Evolutionary conservation across 1,140 invertebrate species (phyloP).

Genomic region (Bombyx mori): DNA sequence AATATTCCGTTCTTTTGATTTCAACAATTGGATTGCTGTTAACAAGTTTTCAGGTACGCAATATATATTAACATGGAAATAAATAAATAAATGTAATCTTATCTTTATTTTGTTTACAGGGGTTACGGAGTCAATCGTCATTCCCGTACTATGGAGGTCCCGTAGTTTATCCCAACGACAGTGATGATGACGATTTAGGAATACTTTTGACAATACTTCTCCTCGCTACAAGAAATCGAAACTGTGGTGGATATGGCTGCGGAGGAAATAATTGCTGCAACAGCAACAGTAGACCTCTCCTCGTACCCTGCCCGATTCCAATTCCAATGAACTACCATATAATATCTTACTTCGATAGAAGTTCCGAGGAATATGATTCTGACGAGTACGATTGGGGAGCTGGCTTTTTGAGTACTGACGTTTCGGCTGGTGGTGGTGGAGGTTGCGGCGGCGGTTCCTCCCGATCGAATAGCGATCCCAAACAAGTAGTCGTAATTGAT

Average conservation of each 20-base stretch:
- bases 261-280: slow-evolving; percentile 26
- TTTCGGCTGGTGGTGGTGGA: not conserved
- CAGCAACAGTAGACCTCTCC: slow-evolving; percentile 21
- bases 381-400: slow-evolving; percentile 8
- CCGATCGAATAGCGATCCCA: not conserved
- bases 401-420: not conserved
- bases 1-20: too few species aligned
- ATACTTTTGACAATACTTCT: slow-evolving; percentile 36
- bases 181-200: slow-evolving; percentile 39
- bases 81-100: too few species aligned
- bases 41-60: too few species aligned
- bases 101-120: slow-evolving; percentile 1
- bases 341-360: too few species aligned
- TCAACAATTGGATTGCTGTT: too few species aligned
- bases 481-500: slow-evolving; percentile 5
- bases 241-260: slow-evolving; percentile 14
- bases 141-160: slow-evolving; percentile 20
- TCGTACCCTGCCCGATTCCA: slow-evolving; percentile 35
- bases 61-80: too few species aligned
- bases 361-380: slow-evolving; percentile 2
- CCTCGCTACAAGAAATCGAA: slow-evolving; percentile 29
- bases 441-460: not conserved
- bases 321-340: slow-evolving; percentile 17
- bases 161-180: slow-evolving; percentile 16
- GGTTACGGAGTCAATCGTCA: slow-evolving; percentile 25